phyloP scores from a whole-genome alignment of 2,113 vertebrate species.

The Mungos mungo region DNA sequence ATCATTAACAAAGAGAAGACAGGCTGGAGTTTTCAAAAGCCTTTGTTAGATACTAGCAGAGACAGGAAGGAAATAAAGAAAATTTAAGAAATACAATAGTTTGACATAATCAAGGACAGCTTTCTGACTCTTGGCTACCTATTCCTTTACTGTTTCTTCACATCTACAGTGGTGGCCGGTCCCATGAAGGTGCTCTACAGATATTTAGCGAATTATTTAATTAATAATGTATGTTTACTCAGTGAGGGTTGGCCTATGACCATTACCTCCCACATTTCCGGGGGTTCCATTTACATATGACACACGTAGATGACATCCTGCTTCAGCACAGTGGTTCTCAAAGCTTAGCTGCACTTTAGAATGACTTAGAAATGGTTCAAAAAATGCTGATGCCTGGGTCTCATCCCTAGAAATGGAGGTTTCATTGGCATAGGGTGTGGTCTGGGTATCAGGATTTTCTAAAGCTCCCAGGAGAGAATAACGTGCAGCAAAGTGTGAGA shows the following conservation, averaged over 20 bases:
- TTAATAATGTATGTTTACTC: not conserved
- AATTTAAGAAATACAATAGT: not conserved
- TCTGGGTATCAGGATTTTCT: not conserved
- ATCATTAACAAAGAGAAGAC: not conserved
- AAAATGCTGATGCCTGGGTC: not conserved
- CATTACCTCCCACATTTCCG: not conserved
- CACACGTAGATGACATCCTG: not conserved
- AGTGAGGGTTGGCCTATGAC: not conserved
- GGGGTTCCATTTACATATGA: not conserved
- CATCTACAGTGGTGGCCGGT: not conserved
- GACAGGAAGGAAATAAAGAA: not conserved
- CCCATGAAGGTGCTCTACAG: not conserved
- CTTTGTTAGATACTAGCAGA: not conserved
- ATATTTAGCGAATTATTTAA: not conserved
- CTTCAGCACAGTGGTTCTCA: not conserved
- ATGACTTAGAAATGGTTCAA: not conserved
- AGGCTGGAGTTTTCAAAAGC: not conserved
- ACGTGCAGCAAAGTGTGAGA: not conserved
- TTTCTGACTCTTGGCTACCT: not conserved
- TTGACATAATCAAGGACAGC: not conserved
- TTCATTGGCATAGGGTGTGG: not conserved
- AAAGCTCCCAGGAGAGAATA: not conserved
- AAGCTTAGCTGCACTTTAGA: not conserved
- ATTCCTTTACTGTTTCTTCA: not conserved
- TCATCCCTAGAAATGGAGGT: not conserved